These are phyloP conservation scores for Cerastis leucographa DNA, from an alignment of 2,888 invertebrate genomes.

Conservation along the genomic window DNA sequence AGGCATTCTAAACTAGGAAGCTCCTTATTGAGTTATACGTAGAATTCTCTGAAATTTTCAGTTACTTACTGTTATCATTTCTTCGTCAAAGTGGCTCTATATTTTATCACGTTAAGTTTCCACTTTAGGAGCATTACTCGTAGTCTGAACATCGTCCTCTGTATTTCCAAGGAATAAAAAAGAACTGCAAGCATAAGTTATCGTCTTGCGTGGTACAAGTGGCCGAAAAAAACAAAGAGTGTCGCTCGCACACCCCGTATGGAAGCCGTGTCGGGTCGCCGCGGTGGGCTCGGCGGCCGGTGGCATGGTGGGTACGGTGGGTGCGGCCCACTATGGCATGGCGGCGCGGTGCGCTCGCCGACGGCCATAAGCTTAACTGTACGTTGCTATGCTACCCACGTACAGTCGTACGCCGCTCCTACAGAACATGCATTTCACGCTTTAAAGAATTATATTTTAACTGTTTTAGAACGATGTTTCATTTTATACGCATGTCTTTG, in stretches of 20 bases:
- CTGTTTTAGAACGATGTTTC: constrained; percentile 52
- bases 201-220: constrained; percentile 65
- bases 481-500: constrained; percentile 29
- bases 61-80: constrained; percentile 9
- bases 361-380: constrained; percentile 67
- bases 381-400: constrained; percentile 67
- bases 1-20: background rate
- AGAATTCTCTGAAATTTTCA: constrained; percentile 7
- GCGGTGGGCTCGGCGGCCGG: constrained; percentile 69
- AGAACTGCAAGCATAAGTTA: constrained; percentile 62
- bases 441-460: constrained; percentile 65
- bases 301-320: constrained; percentile 70
- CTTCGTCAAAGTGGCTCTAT: background rate
- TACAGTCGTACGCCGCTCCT: constrained; percentile 46
- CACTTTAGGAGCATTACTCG: constrained; percentile 8
- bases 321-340: constrained; percentile 68
- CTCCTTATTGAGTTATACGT: constrained; percentile 3
- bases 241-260: constrained; percentile 68
- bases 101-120: background rate
- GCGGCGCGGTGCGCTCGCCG: constrained; percentile 52
- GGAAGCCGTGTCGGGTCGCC: constrained; percentile 62
- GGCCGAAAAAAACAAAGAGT: constrained; percentile 67
- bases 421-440: constrained; percentile 69
- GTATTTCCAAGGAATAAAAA: constrained; percentile 48
- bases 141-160: constrained; percentile 16